Conservation (phyloP, 2,888 invertebrate species). For the Pristionchus exspectatus region DNA sequence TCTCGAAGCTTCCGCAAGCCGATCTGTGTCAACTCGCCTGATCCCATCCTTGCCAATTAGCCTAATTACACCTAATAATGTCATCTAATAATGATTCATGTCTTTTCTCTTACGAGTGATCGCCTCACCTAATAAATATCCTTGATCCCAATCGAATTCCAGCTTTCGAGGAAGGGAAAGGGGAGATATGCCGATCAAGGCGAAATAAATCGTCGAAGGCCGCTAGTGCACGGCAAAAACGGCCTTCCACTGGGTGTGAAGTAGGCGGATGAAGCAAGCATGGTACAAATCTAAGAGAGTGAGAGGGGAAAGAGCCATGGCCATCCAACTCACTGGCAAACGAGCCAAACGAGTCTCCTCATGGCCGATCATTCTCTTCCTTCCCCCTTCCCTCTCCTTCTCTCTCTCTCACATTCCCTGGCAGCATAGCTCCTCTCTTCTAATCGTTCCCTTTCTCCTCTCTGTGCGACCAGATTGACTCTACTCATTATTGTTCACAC, state of each 20-base stretch:
- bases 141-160: conserved; percentile 1
- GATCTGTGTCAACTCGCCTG: conserved; percentile 21
- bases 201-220: neutral
- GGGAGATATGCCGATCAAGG: conserved; percentile 40
- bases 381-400: neutral
- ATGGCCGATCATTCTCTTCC: conserved; percentile 16
- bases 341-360: conserved; percentile 50
- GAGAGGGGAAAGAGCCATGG: conserved; percentile 39
- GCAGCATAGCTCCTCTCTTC: conserved; percentile 18
- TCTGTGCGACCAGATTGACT: conserved; percentile 33
- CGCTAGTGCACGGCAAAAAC: conserved; percentile 35
- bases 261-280: neutral
- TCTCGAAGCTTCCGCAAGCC: conserved; percentile 34
- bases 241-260: conserved; percentile 3
- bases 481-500: conserved; percentile 49
- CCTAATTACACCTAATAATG: neutral
- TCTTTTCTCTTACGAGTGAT: conserved; percentile 19
- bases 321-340: neutral
- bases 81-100: conserved; percentile 46
- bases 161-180: conserved; percentile 12
- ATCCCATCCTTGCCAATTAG: neutral
- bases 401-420: neutral
- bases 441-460: conserved; percentile 40
- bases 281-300: conserved; percentile 40
- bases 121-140: conserved; percentile 43